Conservation (phyloP, 2,113 vertebrate genomes). For the Thamnophis sirtalis region DNA sequence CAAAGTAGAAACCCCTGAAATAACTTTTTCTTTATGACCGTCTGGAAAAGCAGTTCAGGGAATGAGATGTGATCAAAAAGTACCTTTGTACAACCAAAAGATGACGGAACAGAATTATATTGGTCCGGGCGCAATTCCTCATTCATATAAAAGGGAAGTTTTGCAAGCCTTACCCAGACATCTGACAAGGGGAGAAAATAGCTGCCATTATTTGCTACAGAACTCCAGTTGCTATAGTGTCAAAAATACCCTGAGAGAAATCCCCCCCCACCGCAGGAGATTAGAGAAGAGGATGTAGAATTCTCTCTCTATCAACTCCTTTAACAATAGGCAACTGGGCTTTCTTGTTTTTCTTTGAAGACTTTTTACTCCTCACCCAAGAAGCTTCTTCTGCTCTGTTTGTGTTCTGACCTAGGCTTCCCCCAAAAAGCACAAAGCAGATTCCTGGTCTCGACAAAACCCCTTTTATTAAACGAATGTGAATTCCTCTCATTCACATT, state of each 20-base stretch:
- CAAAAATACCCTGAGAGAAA: neutral
- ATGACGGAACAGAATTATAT: neutral
- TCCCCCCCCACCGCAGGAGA: neutral
- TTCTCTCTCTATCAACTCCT: neutral
- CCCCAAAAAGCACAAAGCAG: too few relatives aligned
- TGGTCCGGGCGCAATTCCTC: neutral
- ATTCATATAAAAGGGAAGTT: neutral
- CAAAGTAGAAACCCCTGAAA: rapidly evolving
- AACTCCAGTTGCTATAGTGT: neutral
- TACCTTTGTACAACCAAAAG: neutral
- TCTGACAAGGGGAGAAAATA: neutral
- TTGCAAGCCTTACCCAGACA: neutral
- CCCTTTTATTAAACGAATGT: too few relatives aligned
- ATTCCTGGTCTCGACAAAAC: too few relatives aligned
- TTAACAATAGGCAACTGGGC: too few relatives aligned
- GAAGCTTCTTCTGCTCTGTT: too few relatives aligned
- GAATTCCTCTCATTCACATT: too few relatives aligned
- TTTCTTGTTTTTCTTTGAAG: too few relatives aligned
- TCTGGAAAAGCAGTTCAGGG: neutral
- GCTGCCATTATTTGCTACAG: neutral
- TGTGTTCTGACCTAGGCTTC: too few relatives aligned
- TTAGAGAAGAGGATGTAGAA: neutral
- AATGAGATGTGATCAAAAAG: neutral
- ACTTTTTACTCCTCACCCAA: too few relatives aligned
- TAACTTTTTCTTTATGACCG: rapidly evolving